phyloP scores from a whole-genome alignment of 2,797 vertebrate genomes.

The Etheostoma perlongum region DNA sequence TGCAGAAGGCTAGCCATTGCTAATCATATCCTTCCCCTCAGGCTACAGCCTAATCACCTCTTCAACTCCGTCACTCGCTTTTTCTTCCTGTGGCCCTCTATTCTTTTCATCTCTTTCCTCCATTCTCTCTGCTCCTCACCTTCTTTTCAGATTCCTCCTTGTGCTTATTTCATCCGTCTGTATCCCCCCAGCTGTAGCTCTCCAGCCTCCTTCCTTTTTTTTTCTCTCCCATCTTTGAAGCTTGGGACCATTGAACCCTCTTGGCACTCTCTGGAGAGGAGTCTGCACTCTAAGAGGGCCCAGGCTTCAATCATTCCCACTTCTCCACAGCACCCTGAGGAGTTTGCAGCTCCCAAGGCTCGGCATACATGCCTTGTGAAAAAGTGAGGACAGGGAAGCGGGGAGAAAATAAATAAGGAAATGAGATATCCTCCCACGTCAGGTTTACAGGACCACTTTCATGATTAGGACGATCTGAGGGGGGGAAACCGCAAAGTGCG shows the following conservation, averaged over 20 bases:
- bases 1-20: constrained; percentile 57
- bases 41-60: constrained; percentile 66
- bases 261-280: constrained; percentile 31
- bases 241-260: constrained; percentile 11
- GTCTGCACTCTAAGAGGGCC: constrained; percentile 9
- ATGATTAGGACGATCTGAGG: background rate
- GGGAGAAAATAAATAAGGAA: background rate
- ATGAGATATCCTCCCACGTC: constrained; percentile 7
- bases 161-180: background rate
- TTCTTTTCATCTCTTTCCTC: constrained; percentile 17
- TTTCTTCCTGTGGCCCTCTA: background rate
- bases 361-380: background rate
- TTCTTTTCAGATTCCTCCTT: constrained; percentile 3
- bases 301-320: constrained; percentile 22
- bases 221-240: constrained; percentile 44
- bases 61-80: constrained; percentile 38
- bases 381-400: constrained; percentile 3
- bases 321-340: constrained; percentile 1
- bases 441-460: constrained; percentile 5
- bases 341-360: constrained; percentile 12
- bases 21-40: constrained; percentile 62
- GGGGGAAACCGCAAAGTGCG: background rate
- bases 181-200: constrained; percentile 1
- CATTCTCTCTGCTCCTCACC: background rate
- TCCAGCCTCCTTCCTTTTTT: constrained; percentile 1